Conservation (phyloP, 1,140 invertebrate species). For the Trigoniulus corallinus region DNA sequence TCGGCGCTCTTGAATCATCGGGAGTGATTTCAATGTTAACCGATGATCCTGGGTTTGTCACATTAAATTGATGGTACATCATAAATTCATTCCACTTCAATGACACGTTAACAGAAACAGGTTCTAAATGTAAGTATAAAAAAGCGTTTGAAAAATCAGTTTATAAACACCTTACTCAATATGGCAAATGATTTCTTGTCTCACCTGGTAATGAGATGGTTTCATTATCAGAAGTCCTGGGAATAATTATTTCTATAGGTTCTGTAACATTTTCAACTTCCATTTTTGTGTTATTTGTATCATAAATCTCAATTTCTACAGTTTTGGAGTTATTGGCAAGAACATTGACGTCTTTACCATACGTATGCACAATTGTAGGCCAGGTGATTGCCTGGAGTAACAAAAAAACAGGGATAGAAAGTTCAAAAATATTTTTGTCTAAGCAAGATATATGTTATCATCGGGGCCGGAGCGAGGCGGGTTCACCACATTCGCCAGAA, state of each 20-base stretch:
- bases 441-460: too few relatives aligned
- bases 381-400: background rate
- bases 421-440: too few relatives aligned
- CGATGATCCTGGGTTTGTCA: slow-evolving; percentile 18
- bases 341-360: background rate
- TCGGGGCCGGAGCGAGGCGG: too few relatives aligned
- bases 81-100: slow-evolving; percentile 3
- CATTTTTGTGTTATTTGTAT: background rate
- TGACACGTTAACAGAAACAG: background rate
- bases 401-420: too few relatives aligned
- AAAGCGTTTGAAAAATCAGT: background rate
- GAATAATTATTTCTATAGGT: background rate
- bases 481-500: too few relatives aligned
- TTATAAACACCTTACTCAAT: background rate
- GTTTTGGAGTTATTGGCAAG: background rate
- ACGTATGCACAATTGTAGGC: background rate
- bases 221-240: background rate
- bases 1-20: slow-evolving; percentile 11
- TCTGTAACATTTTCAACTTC: background rate
- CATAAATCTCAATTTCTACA: background rate
- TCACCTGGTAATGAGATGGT: background rate
- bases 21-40: slow-evolving; percentile 20
- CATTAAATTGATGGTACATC: slow-evolving; percentile 13
- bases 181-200: background rate
- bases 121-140: background rate